These are phyloP conservation scores for Schizopygopsis malacanthus DNA, from an alignment of 2,797 vertebrate species.

Conservation along the genomic window DNA sequence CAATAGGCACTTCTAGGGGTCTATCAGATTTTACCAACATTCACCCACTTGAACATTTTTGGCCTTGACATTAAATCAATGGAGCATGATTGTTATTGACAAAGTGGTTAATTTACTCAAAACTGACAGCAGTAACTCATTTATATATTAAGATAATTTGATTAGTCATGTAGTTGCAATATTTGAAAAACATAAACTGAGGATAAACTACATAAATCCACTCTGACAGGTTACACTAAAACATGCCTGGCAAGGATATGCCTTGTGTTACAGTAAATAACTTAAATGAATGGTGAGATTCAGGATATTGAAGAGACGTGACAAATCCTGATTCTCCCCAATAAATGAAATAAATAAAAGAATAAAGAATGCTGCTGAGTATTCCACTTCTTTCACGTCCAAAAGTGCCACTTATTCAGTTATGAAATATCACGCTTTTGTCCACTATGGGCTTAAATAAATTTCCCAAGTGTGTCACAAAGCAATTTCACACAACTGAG, in stretches of 20 bases:
- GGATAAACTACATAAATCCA: not conserved
- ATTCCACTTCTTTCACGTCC: slow-evolving; percentile 54
- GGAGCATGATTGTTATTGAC: not conserved
- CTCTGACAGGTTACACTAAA: slow-evolving; percentile 21
- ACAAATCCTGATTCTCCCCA: slow-evolving; percentile 2
- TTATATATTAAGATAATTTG: not conserved
- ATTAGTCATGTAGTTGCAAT: not conserved
- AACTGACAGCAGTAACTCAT: not conserved
- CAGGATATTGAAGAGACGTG: not conserved
- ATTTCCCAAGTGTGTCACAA: slow-evolving; percentile 81
- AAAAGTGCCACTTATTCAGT: slow-evolving; percentile 69
- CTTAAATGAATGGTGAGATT: not conserved
- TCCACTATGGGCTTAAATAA: slow-evolving; percentile 63
- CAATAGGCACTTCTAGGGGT: not conserved
- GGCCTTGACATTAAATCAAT: not conserved
- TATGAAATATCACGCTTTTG: slow-evolving; percentile 55
- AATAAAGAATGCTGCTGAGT: slow-evolving; percentile 18
- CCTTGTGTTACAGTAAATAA: not conserved
- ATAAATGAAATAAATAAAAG: slow-evolving; percentile 38
- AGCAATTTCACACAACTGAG: slow-evolving; percentile 76
- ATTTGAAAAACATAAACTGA: slow-evolving; percentile 18
- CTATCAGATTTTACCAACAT: not conserved
- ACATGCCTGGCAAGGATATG: not conserved
- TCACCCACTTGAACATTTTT: not conserved
- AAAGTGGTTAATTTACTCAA: not conserved